phyloP scores from a whole-genome alignment of 2,797 vertebrate species.

The Hydrocynus forskahlii region DNA sequence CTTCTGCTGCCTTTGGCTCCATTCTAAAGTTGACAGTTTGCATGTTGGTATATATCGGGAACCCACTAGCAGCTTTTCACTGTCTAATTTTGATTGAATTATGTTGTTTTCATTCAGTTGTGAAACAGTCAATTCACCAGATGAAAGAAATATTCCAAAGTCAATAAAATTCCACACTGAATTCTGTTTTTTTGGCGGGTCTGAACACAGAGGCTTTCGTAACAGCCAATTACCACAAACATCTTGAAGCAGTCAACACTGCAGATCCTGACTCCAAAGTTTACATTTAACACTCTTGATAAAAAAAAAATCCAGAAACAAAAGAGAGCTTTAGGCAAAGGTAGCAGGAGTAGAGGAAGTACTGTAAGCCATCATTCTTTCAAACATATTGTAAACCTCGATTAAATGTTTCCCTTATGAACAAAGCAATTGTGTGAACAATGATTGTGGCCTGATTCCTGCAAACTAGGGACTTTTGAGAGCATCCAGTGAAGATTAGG shows the following conservation, averaged over 20 bases:
- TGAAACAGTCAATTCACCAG: conserved; percentile 26
- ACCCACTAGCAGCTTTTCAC: conserved; percentile 36
- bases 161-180: conserved; percentile 42
- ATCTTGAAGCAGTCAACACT: conserved; percentile 62
- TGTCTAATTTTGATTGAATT: conserved; percentile 45
- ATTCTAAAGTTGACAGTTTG: conserved; percentile 17
- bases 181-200: conserved; percentile 38
- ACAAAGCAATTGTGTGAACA: neutral
- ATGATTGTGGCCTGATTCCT: neutral
- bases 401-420: neutral
- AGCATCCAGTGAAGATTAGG: neutral
- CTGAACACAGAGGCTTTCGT: conserved; percentile 34
- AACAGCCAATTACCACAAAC: conserved; percentile 50
- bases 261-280: conserved; percentile 12
- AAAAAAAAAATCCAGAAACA: conserved; percentile 17
- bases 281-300: conserved; percentile 29
- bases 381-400: neutral
- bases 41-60: conserved; percentile 16
- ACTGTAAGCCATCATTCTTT: neutral
- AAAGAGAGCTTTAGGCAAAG: neutral
- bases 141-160: conserved; percentile 47
- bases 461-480: neutral
- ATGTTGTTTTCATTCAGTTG: conserved; percentile 46
- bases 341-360: neutral
- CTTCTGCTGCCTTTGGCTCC: conserved; percentile 44